phyloP scores from a whole-genome alignment of 2,113 vertebrate genomes.

The Indicator maculatus region DNA sequence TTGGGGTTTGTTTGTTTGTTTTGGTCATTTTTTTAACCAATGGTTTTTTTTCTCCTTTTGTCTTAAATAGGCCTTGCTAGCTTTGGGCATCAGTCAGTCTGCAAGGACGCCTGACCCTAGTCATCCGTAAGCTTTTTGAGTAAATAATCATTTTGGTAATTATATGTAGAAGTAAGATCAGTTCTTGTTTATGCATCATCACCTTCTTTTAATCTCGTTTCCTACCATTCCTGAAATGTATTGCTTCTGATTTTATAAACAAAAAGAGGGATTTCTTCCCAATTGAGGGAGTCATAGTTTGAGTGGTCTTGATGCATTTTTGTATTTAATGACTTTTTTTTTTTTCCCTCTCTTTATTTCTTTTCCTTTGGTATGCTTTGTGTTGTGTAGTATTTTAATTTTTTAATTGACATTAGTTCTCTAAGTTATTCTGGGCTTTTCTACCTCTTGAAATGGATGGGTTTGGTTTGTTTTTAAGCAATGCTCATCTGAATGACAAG shows the following conservation, averaged over 20 bases:
- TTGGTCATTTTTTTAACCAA: not conserved
- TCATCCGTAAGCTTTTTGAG: constrained; percentile 88
- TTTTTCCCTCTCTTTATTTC: not conserved
- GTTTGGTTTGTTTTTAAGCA: not conserved
- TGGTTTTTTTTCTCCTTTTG: not conserved
- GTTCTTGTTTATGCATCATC: not conserved
- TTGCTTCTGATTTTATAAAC: not conserved
- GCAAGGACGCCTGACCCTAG: constrained; percentile 90
- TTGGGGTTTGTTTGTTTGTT: too few species aligned
- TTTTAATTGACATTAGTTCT: not conserved
- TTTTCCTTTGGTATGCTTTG: not conserved
- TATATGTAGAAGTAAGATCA: not conserved
- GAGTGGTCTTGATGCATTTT: not conserved
- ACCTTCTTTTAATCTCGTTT: not conserved
- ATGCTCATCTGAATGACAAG: not conserved
- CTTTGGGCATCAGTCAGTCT: constrained; percentile 95
- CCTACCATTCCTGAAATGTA: not conserved
- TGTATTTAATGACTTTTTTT: not conserved
- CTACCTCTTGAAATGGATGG: not conserved
- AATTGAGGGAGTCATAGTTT: not conserved
- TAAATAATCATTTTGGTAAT: constrained; percentile 45
- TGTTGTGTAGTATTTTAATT: not conserved
- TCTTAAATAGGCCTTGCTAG: constrained; percentile 84
- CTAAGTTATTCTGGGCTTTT: not conserved
- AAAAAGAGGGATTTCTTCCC: not conserved